A percentile compares a stretch with the other conserved stretches of the same genome.
Conservation (phyloP, 2,888 invertebrate genomes). For the Auanema freiburgensis region DNA sequence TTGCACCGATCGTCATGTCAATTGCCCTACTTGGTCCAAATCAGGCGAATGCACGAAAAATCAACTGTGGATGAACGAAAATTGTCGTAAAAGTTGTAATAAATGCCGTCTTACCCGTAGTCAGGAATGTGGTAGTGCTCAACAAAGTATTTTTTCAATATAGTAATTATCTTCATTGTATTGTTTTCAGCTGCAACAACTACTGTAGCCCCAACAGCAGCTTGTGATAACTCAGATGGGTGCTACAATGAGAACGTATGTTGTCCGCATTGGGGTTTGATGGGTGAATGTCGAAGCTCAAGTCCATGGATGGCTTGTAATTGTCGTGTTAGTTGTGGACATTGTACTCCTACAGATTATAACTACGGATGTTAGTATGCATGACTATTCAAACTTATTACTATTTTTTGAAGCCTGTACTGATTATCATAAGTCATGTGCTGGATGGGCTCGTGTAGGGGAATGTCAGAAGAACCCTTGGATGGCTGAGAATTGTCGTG, state of each 20-base stretch:
- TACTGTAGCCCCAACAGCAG: constrained; percentile 9
- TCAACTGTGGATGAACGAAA: constrained; percentile 57
- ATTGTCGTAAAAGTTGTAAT: constrained; percentile 52
- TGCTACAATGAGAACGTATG: constrained; percentile 59
- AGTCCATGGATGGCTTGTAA: constrained; percentile 11
- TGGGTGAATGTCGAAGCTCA: constrained; percentile 27
- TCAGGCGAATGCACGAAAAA: constrained; percentile 55
- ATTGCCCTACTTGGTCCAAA: constrained; percentile 34
- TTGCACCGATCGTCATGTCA: constrained; percentile 42
- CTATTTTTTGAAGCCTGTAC: constrained; percentile 13
- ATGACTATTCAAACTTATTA: background rate
- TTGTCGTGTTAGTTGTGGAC: constrained; percentile 6
- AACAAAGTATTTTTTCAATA: constrained; percentile 2
- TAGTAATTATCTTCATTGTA: background rate
- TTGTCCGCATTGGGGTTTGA: constrained; percentile 49
- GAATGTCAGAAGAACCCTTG: constrained; percentile 22
- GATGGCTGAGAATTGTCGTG: constrained; percentile 22
- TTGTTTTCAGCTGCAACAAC: constrained; percentile 13
- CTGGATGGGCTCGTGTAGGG: constrained; percentile 8
- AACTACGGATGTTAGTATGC: constrained; percentile 1
- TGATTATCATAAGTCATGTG: constrained; percentile 17
- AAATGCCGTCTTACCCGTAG: constrained; percentile 45
- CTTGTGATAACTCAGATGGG: constrained; percentile 30
- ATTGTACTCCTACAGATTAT: background rate
- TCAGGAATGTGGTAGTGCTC: constrained; percentile 42